Percentiles rank a stretch among this genome's conserved stretches.
These are phyloP conservation scores for Malurus alboscapulatus DNA, from an alignment of 2,113 vertebrate genomes.

Conservation along the genomic window DNA sequence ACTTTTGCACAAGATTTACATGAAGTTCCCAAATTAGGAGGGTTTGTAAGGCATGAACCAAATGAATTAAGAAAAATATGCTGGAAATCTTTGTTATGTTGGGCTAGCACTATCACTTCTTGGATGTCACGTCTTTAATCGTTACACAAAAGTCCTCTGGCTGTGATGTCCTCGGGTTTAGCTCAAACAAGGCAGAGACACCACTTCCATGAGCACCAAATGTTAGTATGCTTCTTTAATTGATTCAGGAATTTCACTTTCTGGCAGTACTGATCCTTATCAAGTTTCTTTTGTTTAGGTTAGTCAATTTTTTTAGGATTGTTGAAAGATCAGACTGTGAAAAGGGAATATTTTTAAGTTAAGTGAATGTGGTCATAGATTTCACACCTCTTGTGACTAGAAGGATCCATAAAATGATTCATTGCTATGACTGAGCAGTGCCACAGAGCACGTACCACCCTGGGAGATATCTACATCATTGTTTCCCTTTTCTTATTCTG, in stretches of 20 bases:
- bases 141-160: not conserved
- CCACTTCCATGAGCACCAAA: not conserved
- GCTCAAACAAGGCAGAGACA: not conserved
- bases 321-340: not conserved
- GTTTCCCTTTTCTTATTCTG: not conserved
- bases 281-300: not conserved
- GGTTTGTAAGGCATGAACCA: not conserved
- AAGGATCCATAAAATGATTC: not conserved
- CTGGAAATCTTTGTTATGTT: not conserved
- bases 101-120: not conserved
- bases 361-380: not conserved
- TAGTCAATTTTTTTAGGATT: not conserved
- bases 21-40: not conserved
- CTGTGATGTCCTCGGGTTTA: not conserved
- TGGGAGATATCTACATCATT: not conserved
- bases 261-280: not conserved
- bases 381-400: not conserved
- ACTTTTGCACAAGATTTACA: not conserved
- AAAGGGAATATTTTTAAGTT: not conserved
- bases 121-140: not conserved
- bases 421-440: not conserved
- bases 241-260: not conserved
- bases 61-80: not conserved
- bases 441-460: fast-evolving
- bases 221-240: not conserved